Evolutionary conservation across 1,140 invertebrate species (phyloP), one percentile per base, ranked within the genome.

Genomic region (Episyrphus balteatus): DNA sequence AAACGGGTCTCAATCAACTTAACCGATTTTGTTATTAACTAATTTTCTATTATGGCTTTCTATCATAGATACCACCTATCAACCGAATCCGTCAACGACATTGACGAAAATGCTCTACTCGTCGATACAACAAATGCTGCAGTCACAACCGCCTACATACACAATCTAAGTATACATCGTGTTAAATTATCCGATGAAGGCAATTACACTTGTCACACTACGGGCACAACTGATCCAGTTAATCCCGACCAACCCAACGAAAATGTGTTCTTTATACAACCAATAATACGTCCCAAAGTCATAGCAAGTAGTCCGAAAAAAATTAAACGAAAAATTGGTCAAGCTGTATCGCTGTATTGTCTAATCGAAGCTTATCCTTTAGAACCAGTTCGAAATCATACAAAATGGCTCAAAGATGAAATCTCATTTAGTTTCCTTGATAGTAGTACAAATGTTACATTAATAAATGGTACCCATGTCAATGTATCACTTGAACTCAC

Each of bases 341-440:
- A 73, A 41, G 52, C 61, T 34, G 72, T 71, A 15, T 60, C 70
- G 37, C 53, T 82, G 44, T 71, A 61, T 21, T 82, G 80, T 51
- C 54, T 73, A 30, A 62, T 80, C 39, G 59, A 75, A 56, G 77
- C 79, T 18, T 79, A 76, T 58, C 80, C 80, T 9, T 8, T 26
- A 8, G 21, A 8, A 26, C 21, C 21, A 8, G 8, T 26, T 5
- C 58, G 79, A 40, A 68, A 71, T 11, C 57, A 71, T 18, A 46
- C 61, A 19, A 68, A 68, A 51, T 82, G 79, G 79, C 55, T 70
- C 2, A 82, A 79, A 53, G 73, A 73, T 42, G 75, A 74, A 39
- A 69, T 73, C 49, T 69, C 68, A 18, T 58, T 71, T 21, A 52
- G 52, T 15, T 46, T 51, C 21, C 32, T 66, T 8, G 55, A 64